phyloP scores from a whole-genome alignment of 2,113 vertebrate genomes.

The Macaca mulatta region DNA sequence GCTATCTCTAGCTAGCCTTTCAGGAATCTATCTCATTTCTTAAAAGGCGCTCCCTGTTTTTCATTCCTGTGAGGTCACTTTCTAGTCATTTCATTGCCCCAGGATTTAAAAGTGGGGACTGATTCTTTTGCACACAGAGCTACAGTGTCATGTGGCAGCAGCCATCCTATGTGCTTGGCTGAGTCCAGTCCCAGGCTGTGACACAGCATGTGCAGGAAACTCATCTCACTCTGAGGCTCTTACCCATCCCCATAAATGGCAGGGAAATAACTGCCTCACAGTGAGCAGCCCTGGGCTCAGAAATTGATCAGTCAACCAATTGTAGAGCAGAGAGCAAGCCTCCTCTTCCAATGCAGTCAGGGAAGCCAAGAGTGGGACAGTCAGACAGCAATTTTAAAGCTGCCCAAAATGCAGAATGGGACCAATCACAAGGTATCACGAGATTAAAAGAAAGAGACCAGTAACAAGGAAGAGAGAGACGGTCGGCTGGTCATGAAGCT shows the following conservation, averaged over 20 bases:
- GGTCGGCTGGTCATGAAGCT: not conserved
- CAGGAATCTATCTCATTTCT: conserved; percentile 77
- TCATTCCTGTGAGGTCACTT: conserved; percentile 67
- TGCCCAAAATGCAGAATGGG: not conserved
- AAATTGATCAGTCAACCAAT: not conserved
- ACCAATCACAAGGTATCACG: not conserved
- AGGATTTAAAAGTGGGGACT: conserved; percentile 17
- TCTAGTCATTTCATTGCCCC: not conserved
- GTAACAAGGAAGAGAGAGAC: not conserved
- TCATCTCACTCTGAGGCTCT: not conserved
- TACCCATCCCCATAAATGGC: not conserved
- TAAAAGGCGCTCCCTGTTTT: conserved; percentile 62
- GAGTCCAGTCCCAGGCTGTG: not conserved
- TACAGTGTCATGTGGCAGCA: not conserved
- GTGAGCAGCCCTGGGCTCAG: not conserved
- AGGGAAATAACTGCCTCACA: not conserved
- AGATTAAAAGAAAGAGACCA: not conserved
- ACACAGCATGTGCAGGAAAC: not conserved
- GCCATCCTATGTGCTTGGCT: not conserved
- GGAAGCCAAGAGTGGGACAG: not conserved
- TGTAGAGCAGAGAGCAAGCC: not conserved
- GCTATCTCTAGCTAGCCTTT: conserved; percentile 70
- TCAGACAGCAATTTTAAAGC: not conserved
- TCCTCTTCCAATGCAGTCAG: not conserved
- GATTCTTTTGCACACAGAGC: not conserved